A percentile compares a stretch with the other conserved stretches of the same genome.
Evolutionary conservation across 64 coral and sea anemone species (phyloP).

Genomic region (Cladopsammia gracilis): DNA sequence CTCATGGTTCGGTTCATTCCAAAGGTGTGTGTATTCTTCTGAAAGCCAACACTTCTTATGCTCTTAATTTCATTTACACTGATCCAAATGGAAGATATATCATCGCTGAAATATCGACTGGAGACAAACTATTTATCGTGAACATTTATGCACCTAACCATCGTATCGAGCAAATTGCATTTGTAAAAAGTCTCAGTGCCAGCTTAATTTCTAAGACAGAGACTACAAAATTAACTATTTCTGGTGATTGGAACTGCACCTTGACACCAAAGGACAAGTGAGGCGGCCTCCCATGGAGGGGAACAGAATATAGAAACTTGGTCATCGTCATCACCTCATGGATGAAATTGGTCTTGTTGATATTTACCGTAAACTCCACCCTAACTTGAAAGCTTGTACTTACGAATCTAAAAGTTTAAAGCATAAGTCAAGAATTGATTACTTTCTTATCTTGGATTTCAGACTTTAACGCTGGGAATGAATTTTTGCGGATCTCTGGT

Average conservation of each 20-base stretch:
- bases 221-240: neutral
- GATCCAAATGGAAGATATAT: conserved; percentile 5
- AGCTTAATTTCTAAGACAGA: neutral
- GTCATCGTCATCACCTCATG: neutral
- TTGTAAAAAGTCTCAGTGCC: neutral
- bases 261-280: neutral
- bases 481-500: too few species aligned
- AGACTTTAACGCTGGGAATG: too few species aligned
- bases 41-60: neutral
- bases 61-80: too few species aligned
- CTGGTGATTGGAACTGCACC: neutral
- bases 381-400: neutral
- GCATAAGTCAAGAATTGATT: neutral
- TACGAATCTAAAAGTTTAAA: neutral
- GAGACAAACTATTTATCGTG: neutral
- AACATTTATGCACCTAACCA: neutral
- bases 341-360: neutral
- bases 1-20: neutral
- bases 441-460: neutral
- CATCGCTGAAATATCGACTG: neutral
- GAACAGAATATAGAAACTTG: neutral
- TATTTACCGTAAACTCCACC: neutral
- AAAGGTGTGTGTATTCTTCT: conserved; percentile 14
- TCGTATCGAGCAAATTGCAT: neutral
- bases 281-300: neutral